These are phyloP conservation scores for Chironomus tepperi DNA, from an alignment of 1,140 invertebrate genomes.

Conservation along the genomic window DNA sequence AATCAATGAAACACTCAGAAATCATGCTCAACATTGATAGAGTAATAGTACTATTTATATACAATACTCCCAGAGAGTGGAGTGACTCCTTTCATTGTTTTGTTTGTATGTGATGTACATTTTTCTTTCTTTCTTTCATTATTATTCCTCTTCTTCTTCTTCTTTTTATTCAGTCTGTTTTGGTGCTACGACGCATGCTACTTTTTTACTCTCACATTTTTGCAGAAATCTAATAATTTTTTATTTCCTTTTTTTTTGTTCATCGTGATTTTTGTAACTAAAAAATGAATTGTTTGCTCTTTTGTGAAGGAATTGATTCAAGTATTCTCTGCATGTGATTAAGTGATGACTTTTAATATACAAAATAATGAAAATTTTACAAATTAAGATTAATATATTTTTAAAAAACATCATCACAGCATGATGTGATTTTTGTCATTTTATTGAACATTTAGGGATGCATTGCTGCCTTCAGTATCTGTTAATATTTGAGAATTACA, in stretches of 20 bases:
- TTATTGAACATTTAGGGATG: background rate
- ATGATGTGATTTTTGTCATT: background rate
- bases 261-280: background rate
- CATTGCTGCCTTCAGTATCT: background rate
- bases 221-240: background rate
- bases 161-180: no score
- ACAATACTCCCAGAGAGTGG: background rate
- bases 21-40: background rate
- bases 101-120: background rate
- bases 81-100: background rate
- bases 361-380: background rate
- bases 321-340: background rate
- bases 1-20: conserved; percentile 13
- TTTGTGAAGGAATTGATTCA: no score
- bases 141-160: no score
- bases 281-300: background rate
- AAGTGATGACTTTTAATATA: conserved; percentile 7
- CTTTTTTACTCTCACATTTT: background rate
- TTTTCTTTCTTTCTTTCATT: background rate
- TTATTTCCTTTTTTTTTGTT: background rate
- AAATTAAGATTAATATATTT: conserved; percentile 1
- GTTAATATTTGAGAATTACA: background rate
- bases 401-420: conserved; percentile 12
- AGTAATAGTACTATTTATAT: background rate
- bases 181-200: background rate